phyloP scores from a whole-genome alignment of 2,113 vertebrate genomes.

The Epinephelus moara region DNA sequence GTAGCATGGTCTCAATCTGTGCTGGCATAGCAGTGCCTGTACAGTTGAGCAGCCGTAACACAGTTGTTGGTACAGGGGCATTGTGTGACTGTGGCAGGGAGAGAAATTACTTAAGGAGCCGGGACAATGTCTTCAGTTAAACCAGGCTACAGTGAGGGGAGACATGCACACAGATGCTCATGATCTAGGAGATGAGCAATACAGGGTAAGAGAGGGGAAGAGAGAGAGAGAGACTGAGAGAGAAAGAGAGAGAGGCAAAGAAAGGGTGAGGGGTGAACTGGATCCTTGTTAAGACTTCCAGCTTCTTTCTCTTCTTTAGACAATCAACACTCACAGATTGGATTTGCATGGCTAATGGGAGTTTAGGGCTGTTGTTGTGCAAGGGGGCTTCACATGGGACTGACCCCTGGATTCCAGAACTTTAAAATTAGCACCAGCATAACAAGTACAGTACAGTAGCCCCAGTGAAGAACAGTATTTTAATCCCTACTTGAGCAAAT shows the following conservation, averaged over 20 bases:
- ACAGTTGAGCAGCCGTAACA: constrained; percentile 93
- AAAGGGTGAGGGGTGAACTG: constrained; percentile 57
- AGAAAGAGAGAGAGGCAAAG: constrained; percentile 26
- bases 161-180: constrained; percentile 84
- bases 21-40: constrained; percentile 90
- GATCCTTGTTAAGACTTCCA: constrained; percentile 85
- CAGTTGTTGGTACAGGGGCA: constrained; percentile 93
- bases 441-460: constrained; percentile 15
- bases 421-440: neutral
- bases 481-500: constrained; percentile 19
- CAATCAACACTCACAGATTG: constrained; percentile 92
- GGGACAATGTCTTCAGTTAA: constrained; percentile 91
- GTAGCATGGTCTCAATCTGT: constrained; percentile 89
- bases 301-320: constrained; percentile 86
- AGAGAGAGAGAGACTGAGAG: neutral
- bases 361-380: constrained; percentile 90
- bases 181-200: constrained; percentile 83
- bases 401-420: constrained; percentile 84
- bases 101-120: constrained; percentile 88
- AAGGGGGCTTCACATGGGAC: constrained; percentile 87
- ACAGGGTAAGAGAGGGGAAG: constrained; percentile 72
- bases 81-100: constrained; percentile 93
- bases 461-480: neutral
- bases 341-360: constrained; percentile 96
- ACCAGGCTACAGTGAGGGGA: constrained; percentile 90